Conservation (phyloP, 2,888 invertebrate genomes). For the Megastigmus dorsalis region DNA sequence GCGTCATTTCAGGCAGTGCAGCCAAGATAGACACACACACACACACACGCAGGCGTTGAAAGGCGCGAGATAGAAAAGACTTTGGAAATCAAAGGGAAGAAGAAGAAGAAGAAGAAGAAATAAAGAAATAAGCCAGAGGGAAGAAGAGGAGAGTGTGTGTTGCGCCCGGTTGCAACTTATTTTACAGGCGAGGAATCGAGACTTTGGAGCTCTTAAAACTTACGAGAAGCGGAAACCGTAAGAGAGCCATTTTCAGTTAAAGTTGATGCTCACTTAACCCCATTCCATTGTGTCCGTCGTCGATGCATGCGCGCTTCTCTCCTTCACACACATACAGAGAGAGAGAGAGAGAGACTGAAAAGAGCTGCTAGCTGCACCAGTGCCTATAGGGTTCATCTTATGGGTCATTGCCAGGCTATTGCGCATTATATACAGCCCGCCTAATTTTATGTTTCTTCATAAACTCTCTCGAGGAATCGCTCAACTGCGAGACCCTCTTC, state of each 20-base stretch:
- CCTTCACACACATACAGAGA: too few relatives aligned
- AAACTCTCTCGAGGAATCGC: too few relatives aligned
- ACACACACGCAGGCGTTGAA: not conserved
- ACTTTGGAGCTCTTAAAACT: constrained; percentile 45
- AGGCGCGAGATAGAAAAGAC: not conserved
- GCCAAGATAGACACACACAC: constrained; percentile 1
- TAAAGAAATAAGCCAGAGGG: not conserved
- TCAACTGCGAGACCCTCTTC: not conserved
- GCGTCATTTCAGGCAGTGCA: too few relatives aligned
- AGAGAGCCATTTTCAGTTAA: constrained; percentile 57
- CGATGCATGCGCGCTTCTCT: constrained; percentile 49
- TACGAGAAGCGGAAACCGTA: constrained; percentile 49
- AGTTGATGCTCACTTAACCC: constrained; percentile 63
- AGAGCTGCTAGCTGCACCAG: too few relatives aligned
- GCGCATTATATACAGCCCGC: not conserved
- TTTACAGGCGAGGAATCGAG: constrained; percentile 38
- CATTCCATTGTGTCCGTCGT: constrained; percentile 59
- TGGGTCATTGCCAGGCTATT: constrained; percentile 13
- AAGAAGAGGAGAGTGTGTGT: constrained; percentile 18
- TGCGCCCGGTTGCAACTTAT: constrained; percentile 46
- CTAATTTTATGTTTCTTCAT: constrained; percentile 26
- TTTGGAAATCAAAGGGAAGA: not conserved
- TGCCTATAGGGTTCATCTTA: constrained; percentile 16
- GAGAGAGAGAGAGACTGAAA: too few relatives aligned
- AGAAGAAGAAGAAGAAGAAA: too few relatives aligned